Percentiles rank a stretch among this genome's conserved stretches.
Conservation (phyloP, 64 coral and sea anemone species). For the Montipora cactus region DNA sequence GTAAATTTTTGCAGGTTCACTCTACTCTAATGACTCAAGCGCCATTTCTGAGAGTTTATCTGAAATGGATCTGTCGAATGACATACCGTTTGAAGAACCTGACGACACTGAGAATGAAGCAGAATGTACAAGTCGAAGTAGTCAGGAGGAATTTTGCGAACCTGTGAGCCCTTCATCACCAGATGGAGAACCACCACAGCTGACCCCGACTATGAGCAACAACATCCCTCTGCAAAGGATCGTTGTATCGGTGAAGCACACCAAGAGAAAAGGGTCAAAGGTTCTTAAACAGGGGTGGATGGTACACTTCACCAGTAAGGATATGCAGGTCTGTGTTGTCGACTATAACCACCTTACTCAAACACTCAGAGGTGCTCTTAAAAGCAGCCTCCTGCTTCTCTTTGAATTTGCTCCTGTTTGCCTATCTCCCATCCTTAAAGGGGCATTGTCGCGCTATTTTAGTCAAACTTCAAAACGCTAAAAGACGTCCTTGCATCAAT, state of each 20-base stretch:
- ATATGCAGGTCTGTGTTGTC: constrained; percentile 72
- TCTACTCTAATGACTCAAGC: constrained; percentile 74
- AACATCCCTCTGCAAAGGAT: constrained; percentile 97
- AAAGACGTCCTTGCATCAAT: too few species aligned
- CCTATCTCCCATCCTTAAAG: too few species aligned
- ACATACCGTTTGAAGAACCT: constrained; percentile 80
- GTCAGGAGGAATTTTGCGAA: constrained; percentile 48
- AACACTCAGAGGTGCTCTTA: too few species aligned
- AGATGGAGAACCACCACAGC: constrained; percentile 70
- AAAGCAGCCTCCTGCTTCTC: too few species aligned
- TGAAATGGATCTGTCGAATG: constrained; percentile 88
- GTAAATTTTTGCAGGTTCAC: constrained; percentile 50
- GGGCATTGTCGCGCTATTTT: too few species aligned
- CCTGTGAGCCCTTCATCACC: constrained; percentile 79
- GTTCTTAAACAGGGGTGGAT: constrained; percentile 99
- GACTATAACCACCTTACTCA: too few species aligned
- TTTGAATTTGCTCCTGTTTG: too few species aligned
- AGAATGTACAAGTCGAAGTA: constrained; percentile 57
- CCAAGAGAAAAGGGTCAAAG: constrained; percentile 96
- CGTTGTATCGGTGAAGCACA: constrained; percentile 98
- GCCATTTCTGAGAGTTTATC: constrained; percentile 87
- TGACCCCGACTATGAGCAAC: constrained; percentile 87
- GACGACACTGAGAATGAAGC: constrained; percentile 69
- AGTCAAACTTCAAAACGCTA: too few species aligned
- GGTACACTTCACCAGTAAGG: constrained; percentile 96